These are phyloP conservation scores for Cecropterus lyciades DNA, from an alignment of 1,140 invertebrate species.

Conservation along the genomic window DNA sequence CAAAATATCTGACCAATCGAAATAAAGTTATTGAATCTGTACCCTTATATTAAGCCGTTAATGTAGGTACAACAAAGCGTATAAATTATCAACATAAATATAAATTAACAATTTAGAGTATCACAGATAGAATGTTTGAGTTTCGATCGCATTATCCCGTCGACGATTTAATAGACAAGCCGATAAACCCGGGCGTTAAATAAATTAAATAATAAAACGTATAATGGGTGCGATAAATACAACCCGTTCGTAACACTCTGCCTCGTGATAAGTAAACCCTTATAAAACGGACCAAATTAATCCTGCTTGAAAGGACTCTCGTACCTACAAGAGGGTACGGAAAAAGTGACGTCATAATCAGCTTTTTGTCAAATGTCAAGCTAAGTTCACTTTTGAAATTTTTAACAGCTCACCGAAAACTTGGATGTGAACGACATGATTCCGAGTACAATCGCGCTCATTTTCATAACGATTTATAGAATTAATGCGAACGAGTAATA, in stretches of 20 bases:
- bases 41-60: slow-evolving; percentile 15
- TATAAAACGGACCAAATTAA: slow-evolving; percentile 82
- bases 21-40: not conserved
- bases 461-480: slow-evolving; percentile 22
- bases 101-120: slow-evolving; percentile 62
- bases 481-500: slow-evolving; percentile 29
- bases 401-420: slow-evolving; percentile 67
- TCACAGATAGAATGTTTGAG: slow-evolving; percentile 68
- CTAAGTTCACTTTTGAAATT: slow-evolving; percentile 74
- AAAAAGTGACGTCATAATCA: slow-evolving; percentile 82
- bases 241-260: slow-evolving; percentile 72
- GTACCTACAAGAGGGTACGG: slow-evolving; percentile 47
- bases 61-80: slow-evolving; percentile 26
- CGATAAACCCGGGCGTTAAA: slow-evolving; percentile 78
- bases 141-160: slow-evolving; percentile 74
- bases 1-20: not conserved
- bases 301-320: slow-evolving; percentile 77
- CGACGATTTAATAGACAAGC: slow-evolving; percentile 80
- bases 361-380: slow-evolving; percentile 83
- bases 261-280: slow-evolving; percentile 78
- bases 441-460: slow-evolving; percentile 50
- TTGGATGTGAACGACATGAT: slow-evolving; percentile 42
- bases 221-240: slow-evolving; percentile 82
- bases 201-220: slow-evolving; percentile 84
- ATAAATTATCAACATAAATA: slow-evolving; percentile 43